Evolutionary conservation across 2,797 vertebrate genomes (phyloP).

Genomic region (Mallotus villosus): DNA sequence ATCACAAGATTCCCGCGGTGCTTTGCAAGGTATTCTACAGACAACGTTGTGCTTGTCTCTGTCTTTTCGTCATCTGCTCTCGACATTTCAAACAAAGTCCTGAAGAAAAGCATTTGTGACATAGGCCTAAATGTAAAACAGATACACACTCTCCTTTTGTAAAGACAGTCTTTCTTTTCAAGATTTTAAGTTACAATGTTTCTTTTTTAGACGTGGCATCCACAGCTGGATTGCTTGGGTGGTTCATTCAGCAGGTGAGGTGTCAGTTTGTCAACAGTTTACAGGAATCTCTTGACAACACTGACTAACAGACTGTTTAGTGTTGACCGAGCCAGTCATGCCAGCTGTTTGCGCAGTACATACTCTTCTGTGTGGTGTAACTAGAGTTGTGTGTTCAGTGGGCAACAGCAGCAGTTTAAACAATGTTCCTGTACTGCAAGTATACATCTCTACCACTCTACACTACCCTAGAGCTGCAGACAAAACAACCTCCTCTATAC

Average conservation of each 20-base stretch:
- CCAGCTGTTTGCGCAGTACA: not conserved
- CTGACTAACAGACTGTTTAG: not conserved
- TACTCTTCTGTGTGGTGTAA: not conserved
- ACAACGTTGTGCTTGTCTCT: not conserved
- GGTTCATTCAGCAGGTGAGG: not conserved
- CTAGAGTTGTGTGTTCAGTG: not conserved
- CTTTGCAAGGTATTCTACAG: no score
- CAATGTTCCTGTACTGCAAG: not conserved
- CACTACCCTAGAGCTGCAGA: not conserved
- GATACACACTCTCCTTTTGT: not conserved
- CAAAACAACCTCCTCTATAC: not conserved
- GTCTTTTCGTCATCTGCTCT: not conserved
- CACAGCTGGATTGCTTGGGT: not conserved
- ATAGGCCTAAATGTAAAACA: not conserved
- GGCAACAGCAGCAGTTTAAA: not conserved
- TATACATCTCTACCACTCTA: not conserved
- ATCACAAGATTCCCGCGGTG: no score
- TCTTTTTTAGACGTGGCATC: not conserved
- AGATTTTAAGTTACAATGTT: not conserved
- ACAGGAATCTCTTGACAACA: not conserved
- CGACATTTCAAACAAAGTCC: not conserved
- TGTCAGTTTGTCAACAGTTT: not conserved
- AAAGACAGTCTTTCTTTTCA: not conserved
- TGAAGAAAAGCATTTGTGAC: not conserved
- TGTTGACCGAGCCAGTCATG: not conserved